phyloP scores from a whole-genome alignment of 2,888 invertebrate genomes.

The Drosophila infuscata region DNA sequence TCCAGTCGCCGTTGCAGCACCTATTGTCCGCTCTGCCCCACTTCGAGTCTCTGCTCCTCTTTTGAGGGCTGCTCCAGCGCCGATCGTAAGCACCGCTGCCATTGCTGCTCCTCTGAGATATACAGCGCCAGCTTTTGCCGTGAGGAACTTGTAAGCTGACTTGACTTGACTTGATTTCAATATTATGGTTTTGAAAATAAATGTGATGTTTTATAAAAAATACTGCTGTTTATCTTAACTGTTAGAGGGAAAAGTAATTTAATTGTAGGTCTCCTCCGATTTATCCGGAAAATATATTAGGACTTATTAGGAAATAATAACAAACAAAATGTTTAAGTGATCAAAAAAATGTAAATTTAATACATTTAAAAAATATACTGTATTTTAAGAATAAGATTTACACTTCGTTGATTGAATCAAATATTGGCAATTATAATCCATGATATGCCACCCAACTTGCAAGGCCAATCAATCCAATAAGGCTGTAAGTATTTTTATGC shows the following conservation, averaged over 20 bases:
- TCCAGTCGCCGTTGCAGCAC: constrained; percentile 58
- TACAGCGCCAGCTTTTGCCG: constrained; percentile 65
- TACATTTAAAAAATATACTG: neutral
- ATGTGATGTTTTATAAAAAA: constrained; percentile 55
- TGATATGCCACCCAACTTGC: neutral
- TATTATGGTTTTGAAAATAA: constrained; percentile 48
- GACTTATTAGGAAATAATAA: neutral
- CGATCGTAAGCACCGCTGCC: constrained; percentile 18
- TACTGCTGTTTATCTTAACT: neutral
- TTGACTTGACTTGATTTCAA: constrained; percentile 12
- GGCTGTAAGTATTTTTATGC: constrained; percentile 13
- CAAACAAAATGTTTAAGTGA: no score
- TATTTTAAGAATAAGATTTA: neutral
- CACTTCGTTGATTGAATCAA: neutral
- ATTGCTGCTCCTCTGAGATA: constrained; percentile 62
- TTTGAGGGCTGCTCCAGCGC: constrained; percentile 37
- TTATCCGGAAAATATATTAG: neutral
- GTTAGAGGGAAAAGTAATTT: neutral
- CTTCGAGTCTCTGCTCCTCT: constrained; percentile 56
- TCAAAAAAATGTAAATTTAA: neutral
- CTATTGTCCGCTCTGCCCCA: constrained; percentile 59
- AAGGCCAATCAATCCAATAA: neutral
- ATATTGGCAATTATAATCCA: neutral
- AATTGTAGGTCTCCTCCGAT: neutral
- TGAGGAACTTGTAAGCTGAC: constrained; percentile 65